Evolutionary conservation across 2,113 vertebrate genomes (phyloP), one percentile per base, ranked within the genome.

Genomic region (Pycnonotus jocosus): DNA sequence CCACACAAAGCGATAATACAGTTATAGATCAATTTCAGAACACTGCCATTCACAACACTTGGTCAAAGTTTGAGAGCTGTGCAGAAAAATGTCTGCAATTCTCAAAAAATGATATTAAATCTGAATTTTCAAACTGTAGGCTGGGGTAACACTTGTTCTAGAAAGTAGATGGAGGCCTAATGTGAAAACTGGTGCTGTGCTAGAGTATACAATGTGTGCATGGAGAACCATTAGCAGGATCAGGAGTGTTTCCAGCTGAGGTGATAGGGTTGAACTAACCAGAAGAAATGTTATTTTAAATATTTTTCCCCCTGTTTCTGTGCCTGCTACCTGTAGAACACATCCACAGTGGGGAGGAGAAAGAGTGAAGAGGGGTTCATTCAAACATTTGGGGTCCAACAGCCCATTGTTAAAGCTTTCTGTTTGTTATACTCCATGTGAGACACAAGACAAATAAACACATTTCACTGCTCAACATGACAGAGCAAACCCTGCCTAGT

Each of bases 1-100:
- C 73, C 73, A 85, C 70, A 76, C n/a, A 90, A 76, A 94, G 58
- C 13, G 16, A 47, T 81, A 84, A 42, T 51, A 68, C 58, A 81
- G 42, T 68, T 78, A 94, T 61, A 53, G 45, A 81, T 65, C 3
- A 65, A 83, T 93, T 91, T 83, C 84, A 89, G 71, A 93, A 47
- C 50, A 30, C 38, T 74, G 54, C 47, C 60, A 88, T 69, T 78
- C 56, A 72, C 89, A 91, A 71, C 10, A 69, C 57, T 89, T 76
- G 45, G 54, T 54, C 22, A 8, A 53, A 93, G 65, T 68, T 81
- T 66, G 38, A 89, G 24, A 81, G 30, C 38, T 40, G 47, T 18
- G 62, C 57, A 92, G 62, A 92, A 85, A 65, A 60, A 96, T 6
- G 2, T 10, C 61, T 20, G 11, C 28, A 48, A 35, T 68, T 86